These are phyloP conservation scores for Dasypus novemcinctus DNA, from an alignment of 2,113 vertebrate species.

Conservation along the genomic window DNA sequence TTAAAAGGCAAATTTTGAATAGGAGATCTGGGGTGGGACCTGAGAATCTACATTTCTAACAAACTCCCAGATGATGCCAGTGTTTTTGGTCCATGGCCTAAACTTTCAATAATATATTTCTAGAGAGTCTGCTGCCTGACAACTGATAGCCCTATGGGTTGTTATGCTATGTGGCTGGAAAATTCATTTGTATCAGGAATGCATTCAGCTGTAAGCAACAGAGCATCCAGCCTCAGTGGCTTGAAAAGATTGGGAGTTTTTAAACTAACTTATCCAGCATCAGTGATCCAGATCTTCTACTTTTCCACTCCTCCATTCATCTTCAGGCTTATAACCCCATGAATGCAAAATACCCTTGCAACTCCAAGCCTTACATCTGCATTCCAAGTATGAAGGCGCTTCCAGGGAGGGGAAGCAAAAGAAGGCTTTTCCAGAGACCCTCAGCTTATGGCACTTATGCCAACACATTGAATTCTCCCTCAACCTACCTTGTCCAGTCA, in stretches of 20 bases:
- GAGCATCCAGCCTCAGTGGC: background rate
- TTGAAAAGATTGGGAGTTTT: background rate
- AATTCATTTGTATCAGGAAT: background rate
- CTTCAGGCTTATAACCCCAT: background rate
- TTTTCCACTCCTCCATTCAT: background rate
- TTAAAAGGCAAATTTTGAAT: background rate
- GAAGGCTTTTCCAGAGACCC: background rate
- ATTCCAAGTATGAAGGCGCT: no score
- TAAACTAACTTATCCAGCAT: background rate
- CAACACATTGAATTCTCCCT: background rate
- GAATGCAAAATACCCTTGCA: background rate
- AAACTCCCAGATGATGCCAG: rapidly evolving
- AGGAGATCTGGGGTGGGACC: background rate
- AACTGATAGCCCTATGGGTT: background rate
- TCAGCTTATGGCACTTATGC: background rate
- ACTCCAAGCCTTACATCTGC: background rate
- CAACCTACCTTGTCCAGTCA: background rate
- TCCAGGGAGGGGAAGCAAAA: background rate
- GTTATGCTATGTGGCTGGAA: rapidly evolving
- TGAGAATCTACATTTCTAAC: background rate
- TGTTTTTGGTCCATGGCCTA: background rate
- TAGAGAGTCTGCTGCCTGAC: background rate
- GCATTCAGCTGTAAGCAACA: background rate
- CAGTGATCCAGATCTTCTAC: no score
- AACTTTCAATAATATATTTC: background rate